A percentile compares a stretch with the other conserved stretches of the same genome.
Conservation (phyloP, 2,888 invertebrate genomes). For the Carpatolechia fugitivella region DNA sequence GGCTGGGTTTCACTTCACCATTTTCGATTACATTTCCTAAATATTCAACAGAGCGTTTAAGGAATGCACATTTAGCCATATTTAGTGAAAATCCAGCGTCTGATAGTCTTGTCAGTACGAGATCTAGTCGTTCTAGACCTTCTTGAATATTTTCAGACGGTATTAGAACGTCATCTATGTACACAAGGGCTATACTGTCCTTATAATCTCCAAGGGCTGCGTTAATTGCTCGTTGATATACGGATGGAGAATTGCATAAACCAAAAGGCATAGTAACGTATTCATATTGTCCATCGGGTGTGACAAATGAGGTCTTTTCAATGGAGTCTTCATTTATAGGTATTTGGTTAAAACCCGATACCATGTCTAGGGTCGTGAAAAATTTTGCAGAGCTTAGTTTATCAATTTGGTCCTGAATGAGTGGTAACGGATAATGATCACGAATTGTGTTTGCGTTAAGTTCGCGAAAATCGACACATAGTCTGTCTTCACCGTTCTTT, state of each 20-base stretch:
- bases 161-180: constrained; percentile 5
- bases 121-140: background rate
- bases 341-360: constrained; percentile 1
- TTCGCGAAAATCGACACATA: background rate
- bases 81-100: constrained; percentile 1
- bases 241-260: background rate
- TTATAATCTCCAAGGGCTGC: background rate
- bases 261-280: background rate
- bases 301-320: background rate
- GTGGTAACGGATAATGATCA: constrained; percentile 13
- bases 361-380: constrained; percentile 29
- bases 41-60: background rate
- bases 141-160: background rate
- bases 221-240: background rate
- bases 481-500: background rate
- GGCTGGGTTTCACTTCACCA: background rate
- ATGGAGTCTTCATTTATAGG: background rate
- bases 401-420: constrained; percentile 20
- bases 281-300: constrained; percentile 5
- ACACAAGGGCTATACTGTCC: background rate
- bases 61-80: background rate
- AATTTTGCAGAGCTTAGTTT: constrained; percentile 16
- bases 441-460: background rate
- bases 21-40: background rate
- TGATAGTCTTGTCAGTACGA: background rate